Base-by-base conservation (phyloP, 2,888 invertebrate genomes). In the Craniophora ligustri region DNA sequence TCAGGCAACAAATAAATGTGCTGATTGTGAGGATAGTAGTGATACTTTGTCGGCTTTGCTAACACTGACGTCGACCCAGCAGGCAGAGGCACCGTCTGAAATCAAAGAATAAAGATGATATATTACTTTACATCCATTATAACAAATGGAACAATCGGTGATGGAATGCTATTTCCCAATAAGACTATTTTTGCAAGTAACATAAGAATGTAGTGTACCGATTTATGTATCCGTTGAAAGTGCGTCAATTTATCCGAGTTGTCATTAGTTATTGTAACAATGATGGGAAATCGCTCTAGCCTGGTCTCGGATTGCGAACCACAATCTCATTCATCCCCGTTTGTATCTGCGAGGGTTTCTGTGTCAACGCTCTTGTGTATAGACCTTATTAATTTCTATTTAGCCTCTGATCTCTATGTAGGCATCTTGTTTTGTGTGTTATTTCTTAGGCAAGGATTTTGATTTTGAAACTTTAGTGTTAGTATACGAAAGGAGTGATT, bases 1-100 rank as follows among this genome's bases (percentile, higher is more conserved):
- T 98, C 98, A 63, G 98, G 98, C 76, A 98, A 94, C 80, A 98
- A 93, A 92, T 98, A 98, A 82, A 98, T 97, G 91, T 98, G 98
- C 89, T 98, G 98, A 91, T 98, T 98, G 92, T 98, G 98, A 21
- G 98, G 98, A 89, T 98, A 98, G 93, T 98, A 98, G 89, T 98
- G 98, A 91, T 98, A 98, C 93, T 98, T 98, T 65, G 98, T 98
- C 18, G 98, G 98, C 86, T 98, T 98, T 41, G 96, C 96, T 67
- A 97, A 92, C 36, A 95, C 95, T 51, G 95, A 95, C 59, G 96
- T 95, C 35, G 96, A 95, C 14, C 95, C 95, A 35, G 95, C 95
- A 40, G 95, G 96, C 75, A 96, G 83, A 46, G 95, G 95, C 68
- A 95, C 92, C 78, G 96, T 96, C 96, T 96, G 95, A 67, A 95